These are phyloP conservation scores for Myiozetetes cayanensis DNA, from an alignment of 2,113 vertebrate genomes.

Conservation along the genomic window DNA sequence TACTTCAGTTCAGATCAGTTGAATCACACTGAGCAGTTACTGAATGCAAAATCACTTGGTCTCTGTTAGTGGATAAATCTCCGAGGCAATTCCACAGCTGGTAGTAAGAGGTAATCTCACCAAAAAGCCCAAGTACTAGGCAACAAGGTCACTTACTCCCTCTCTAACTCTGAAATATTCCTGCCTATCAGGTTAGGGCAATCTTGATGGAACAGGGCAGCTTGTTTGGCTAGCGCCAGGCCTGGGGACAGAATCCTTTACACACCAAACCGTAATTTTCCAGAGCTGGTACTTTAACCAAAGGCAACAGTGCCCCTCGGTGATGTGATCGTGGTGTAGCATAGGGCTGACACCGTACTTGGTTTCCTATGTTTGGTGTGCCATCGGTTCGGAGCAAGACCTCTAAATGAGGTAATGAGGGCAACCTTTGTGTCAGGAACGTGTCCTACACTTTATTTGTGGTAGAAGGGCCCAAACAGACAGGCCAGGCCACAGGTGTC, in stretches of 20 bases:
- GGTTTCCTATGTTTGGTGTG: fast-evolving
- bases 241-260: neutral
- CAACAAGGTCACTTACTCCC: neutral
- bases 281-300: neutral
- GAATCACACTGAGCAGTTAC: neutral
- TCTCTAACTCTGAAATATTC: neutral
- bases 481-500: neutral
- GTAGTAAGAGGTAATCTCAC: neutral
- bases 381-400: fast-evolving
- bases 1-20: neutral
- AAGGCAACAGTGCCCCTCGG: slow-evolving; percentile 39
- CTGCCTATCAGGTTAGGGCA: neutral
- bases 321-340: neutral
- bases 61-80: neutral
- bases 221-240: neutral
- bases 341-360: fast-evolving
- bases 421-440: neutral
- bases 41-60: neutral
- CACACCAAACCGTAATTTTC: fast-evolving
- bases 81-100: neutral
- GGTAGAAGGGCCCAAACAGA: neutral
- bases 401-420: neutral
- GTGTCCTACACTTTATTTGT: fast-evolving
- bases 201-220: neutral
- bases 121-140: neutral